These are phyloP conservation scores for Lichenostomus cassidix DNA, from an alignment of 2,113 vertebrate species.

Conservation along the genomic window DNA sequence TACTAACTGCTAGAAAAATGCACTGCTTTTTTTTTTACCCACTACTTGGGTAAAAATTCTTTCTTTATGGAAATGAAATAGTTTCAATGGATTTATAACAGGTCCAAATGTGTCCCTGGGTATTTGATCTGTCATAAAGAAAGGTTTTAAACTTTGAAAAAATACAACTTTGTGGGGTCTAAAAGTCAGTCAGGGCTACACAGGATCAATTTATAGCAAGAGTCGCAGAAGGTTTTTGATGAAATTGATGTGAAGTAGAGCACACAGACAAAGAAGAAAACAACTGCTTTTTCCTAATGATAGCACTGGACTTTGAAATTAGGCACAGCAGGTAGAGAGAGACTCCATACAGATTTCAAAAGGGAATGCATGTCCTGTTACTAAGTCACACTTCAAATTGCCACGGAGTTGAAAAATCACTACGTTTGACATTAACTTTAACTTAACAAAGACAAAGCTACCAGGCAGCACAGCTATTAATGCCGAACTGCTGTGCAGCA, in stretches of 20 bases:
- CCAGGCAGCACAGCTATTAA: neutral
- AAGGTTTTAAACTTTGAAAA: neutral
- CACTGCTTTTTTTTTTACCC: too few species aligned
- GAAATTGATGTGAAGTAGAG: neutral
- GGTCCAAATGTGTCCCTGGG: neutral
- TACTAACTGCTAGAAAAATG: neutral
- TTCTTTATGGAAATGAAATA: neutral
- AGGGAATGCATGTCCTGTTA: neutral
- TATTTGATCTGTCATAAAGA: neutral
- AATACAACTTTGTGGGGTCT: neutral
- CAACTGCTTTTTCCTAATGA: neutral
- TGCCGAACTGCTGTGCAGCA: accelerated
- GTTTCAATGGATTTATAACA: neutral
- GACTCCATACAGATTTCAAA: neutral
- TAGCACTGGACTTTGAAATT: conserved; percentile 21
- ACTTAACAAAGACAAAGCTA: neutral
- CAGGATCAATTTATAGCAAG: neutral
- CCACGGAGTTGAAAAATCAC: neutral
- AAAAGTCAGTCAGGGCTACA: neutral
- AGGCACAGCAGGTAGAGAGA: neutral
- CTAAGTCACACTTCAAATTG: neutral
- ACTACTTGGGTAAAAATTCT: neutral
- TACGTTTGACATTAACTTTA: neutral
- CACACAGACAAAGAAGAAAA: neutral
- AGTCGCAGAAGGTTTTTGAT: neutral